phyloP scores from a whole-genome alignment of 1,140 invertebrate species.

The Palaemon carinicauda region DNA sequence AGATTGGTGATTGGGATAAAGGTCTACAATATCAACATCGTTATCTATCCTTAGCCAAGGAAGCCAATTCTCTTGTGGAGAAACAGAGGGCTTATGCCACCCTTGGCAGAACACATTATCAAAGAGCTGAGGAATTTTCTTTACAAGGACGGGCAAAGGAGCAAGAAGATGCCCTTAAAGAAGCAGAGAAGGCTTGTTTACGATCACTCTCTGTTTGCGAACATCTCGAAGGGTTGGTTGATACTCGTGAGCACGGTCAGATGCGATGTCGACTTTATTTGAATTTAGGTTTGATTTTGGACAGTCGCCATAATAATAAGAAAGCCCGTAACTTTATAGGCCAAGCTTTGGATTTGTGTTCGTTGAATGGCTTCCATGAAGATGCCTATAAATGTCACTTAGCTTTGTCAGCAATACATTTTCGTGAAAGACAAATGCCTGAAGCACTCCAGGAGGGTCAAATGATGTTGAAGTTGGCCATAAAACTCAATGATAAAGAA shows the following conservation, averaged over 20 bases:
- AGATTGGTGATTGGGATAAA: conserved; percentile 77
- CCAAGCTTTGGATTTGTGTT: conserved; percentile 76
- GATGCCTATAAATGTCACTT: conserved; percentile 80
- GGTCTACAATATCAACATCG: conserved; percentile 81
- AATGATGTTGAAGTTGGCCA: conserved; percentile 27
- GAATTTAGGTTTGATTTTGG: conserved; percentile 85
- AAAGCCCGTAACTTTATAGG: conserved; percentile 72
- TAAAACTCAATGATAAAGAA: conserved; percentile 43
- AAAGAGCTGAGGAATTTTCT: conserved; percentile 71
- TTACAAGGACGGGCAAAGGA: conserved; percentile 63
- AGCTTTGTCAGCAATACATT: conserved; percentile 70
- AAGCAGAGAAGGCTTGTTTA: conserved; percentile 79
- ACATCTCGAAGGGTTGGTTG: conserved; percentile 62
- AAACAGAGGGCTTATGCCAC: conserved; percentile 90
- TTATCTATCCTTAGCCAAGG: conserved; percentile 74
- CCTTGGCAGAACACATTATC: conserved; percentile 84
- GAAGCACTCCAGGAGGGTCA: conserved; percentile 69
- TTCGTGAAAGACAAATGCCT: neutral
- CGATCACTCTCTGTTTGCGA: conserved; percentile 72
- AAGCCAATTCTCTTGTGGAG: conserved; percentile 76
- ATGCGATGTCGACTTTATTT: conserved; percentile 85
- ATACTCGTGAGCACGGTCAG: conserved; percentile 75
- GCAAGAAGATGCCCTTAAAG: conserved; percentile 67
- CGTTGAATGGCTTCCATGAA: conserved; percentile 77
- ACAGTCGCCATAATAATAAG: conserved; percentile 74